Percentiles rank a stretch among this genome's conserved stretches.
Evolutionary conservation across 2,888 invertebrate species (phyloP).

Genomic region (Pristionchus arcanus): DNA sequence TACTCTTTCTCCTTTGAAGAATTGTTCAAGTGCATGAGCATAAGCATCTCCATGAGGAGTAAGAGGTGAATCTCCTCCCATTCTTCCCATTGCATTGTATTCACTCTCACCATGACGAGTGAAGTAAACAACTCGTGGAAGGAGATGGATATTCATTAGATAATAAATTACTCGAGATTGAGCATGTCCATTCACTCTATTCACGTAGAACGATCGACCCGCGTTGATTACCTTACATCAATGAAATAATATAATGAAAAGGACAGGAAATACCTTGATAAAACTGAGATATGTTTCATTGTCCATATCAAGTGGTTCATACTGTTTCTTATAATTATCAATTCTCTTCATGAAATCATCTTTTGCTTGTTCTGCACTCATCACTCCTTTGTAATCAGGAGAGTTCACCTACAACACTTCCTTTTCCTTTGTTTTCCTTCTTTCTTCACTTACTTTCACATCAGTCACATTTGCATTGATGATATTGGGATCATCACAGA

Average conservation of each 20-base stretch:
- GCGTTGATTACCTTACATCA: slow-evolving; percentile 84
- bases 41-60: slow-evolving; percentile 85
- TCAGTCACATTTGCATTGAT: slow-evolving; percentile 95
- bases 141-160: slow-evolving; percentile 98
- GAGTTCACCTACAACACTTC: slow-evolving; percentile 90
- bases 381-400: slow-evolving; percentile 90
- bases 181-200: slow-evolving; percentile 87
- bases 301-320: slow-evolving; percentile 84
- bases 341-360: slow-evolving; percentile 93
- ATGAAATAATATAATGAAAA: neutral
- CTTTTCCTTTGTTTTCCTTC: neutral
- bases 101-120: slow-evolving; percentile 98
- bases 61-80: slow-evolving; percentile 95
- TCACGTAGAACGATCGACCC: slow-evolving; percentile 81
- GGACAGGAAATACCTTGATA: slow-evolving; percentile 60
- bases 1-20: slow-evolving; percentile 85
- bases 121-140: slow-evolving; percentile 95
- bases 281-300: slow-evolving; percentile 60
- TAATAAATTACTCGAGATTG: slow-evolving; percentile 98
- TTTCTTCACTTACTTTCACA: slow-evolving; percentile 62
- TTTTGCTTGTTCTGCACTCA: slow-evolving; percentile 91
- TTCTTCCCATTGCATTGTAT: slow-evolving; percentile 92
- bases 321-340: slow-evolving; percentile 92
- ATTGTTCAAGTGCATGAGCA: slow-evolving; percentile 64
- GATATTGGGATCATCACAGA: slow-evolving; percentile 95